Evolutionary conservation across 30 jellyfish, hydroid and myxozoan genomes (phyloP).

Genomic region (Cassiopea andromeda): DNA sequence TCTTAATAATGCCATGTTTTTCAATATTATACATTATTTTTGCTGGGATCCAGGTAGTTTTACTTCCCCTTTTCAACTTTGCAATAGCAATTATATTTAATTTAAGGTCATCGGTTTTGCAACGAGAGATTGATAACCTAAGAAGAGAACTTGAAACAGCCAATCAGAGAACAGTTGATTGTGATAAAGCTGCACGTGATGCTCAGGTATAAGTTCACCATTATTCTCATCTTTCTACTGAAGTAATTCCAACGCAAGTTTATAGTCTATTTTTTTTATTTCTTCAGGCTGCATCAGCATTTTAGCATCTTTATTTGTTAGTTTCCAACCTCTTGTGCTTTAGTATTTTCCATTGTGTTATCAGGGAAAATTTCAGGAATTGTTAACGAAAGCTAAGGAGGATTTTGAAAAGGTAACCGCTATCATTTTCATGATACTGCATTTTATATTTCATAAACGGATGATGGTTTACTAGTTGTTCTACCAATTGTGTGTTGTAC

Average conservation of each 20-base stretch:
- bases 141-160: constrained; percentile 61
- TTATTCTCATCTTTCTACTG: not conserved
- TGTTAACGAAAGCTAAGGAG: constrained; percentile 47
- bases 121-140: constrained; percentile 58
- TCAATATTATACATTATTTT: too few relatives aligned
- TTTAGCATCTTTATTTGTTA: not conserved
- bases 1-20: too few relatives aligned
- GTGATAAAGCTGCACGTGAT: constrained; percentile 69
- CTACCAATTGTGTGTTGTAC: too few relatives aligned
- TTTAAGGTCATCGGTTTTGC: constrained; percentile 40
- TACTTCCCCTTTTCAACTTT: too few relatives aligned
- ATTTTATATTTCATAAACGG: too few relatives aligned
- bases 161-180: constrained; percentile 57
- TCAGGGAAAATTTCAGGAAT: constrained; percentile 60
- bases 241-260: not conserved
- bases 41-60: too few relatives aligned
- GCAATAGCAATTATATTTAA: too few relatives aligned
- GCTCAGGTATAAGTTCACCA: constrained; percentile 17
- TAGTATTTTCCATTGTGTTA: not conserved
- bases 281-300: not conserved
- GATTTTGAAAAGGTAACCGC: constrained; percentile 70
- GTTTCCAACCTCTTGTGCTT: not conserved
- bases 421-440: not conserved
- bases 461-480: too few relatives aligned
- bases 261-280: not conserved